Conservation (phyloP, 2,888 invertebrate species). For the Linnaemya vulpina region DNA sequence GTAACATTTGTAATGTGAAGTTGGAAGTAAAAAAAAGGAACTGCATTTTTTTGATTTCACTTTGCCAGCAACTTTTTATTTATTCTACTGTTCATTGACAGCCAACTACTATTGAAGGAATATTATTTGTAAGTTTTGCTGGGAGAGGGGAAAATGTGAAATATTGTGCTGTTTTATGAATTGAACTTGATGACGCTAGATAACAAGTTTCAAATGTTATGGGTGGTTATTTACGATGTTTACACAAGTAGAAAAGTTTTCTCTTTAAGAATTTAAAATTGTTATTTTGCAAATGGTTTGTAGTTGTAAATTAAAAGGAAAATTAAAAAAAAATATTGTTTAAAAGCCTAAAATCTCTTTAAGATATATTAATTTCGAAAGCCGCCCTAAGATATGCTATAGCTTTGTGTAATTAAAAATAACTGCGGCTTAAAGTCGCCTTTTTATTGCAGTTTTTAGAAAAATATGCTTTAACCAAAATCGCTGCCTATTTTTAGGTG, state of each 20-base stretch:
- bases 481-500: too few species aligned
- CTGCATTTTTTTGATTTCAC: background rate
- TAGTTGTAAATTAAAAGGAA: background rate
- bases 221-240: conserved; percentile 59
- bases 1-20: conserved; percentile 46
- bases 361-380: background rate
- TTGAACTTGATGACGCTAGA: conserved; percentile 72
- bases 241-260: conserved; percentile 41
- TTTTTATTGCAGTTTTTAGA: background rate
- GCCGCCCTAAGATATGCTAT: conserved; percentile 30
- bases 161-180: conserved; percentile 55
- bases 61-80: conserved; percentile 52
- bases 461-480: too few species aligned
- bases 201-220: conserved; percentile 68
- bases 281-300: background rate
- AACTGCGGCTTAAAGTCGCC: background rate
- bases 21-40: background rate
- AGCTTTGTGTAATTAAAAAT: background rate
- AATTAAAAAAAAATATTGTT: background rate
- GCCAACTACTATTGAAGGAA: conserved; percentile 55
- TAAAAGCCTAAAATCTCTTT: background rate
- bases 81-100: conserved; percentile 63
- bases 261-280: background rate
- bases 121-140: conserved; percentile 28
- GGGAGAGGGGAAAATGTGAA: background rate